phyloP scores from a whole-genome alignment of 1,140 invertebrate species.

The Lepidotrigona ventralis region DNA sequence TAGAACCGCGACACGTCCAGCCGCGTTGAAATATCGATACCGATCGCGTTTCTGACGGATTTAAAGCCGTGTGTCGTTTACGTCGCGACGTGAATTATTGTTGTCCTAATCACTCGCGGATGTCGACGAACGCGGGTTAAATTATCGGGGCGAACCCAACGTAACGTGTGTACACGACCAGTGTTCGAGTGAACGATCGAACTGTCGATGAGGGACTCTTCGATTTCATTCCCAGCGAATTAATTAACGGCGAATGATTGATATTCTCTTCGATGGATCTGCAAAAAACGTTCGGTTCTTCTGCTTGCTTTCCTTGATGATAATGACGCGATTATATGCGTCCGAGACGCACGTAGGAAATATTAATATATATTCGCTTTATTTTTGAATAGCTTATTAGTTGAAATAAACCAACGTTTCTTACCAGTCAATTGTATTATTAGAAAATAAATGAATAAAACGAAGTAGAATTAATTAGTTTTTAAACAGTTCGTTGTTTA shows the following conservation, averaged over 20 bases:
- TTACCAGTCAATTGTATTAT: no score
- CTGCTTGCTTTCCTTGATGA: no score
- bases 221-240: no score
- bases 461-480: no score
- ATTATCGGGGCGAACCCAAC: background rate
- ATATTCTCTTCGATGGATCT: no score
- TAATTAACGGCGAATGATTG: no score
- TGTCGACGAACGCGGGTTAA: background rate
- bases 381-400: background rate
- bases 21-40: background rate
- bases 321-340: no score
- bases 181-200: background rate
- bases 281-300: no score
- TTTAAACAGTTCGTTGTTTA: no score
- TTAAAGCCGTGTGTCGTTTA: background rate
- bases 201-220: background rate
- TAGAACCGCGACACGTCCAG: conserved; percentile 17
- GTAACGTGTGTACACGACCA: no score
- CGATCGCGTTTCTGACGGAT: background rate
- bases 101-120: conserved; percentile 9
- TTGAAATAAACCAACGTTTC: no score
- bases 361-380: background rate
- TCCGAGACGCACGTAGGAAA: background rate
- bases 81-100: background rate
- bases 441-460: no score